Conservation (phyloP, 1,140 invertebrate genomes). For the Sarcophaga bullata region DNA sequence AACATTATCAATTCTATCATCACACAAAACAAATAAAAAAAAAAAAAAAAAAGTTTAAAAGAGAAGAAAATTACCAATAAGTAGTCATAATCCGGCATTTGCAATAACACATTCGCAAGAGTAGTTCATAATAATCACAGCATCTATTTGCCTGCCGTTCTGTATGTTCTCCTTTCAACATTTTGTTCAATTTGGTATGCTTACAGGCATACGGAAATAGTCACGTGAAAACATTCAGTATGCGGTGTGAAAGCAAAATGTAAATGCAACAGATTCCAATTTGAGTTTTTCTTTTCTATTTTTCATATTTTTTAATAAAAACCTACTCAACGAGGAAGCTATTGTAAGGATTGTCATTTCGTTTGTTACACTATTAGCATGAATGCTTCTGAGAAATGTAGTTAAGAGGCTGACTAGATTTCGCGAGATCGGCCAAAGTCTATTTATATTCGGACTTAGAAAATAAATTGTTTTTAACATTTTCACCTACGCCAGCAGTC, state of each 20-base stretch:
- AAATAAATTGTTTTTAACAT: no score
- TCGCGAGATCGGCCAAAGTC: no score
- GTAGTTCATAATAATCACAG: not conserved
- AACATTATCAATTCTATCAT: not conserved
- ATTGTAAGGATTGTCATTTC: no score
- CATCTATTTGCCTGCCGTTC: not conserved
- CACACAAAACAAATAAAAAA: not conserved
- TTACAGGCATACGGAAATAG: no score
- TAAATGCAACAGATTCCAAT: constrained; percentile 14
- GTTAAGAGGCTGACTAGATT: no score
- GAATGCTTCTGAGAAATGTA: no score
- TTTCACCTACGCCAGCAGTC: no score
- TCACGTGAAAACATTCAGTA: no score
- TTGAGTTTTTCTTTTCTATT: not conserved
- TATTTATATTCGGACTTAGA: no score
- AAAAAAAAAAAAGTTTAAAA: not conserved
- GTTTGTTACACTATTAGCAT: no score
- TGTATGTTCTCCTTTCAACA: not conserved
- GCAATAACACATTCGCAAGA: not conserved
- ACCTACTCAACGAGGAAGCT: no score
- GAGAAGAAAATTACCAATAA: not conserved
- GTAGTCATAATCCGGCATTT: constrained; percentile 21
- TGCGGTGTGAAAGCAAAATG: not conserved
- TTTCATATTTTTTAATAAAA: not conserved
- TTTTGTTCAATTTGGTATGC: not conserved